Evolutionary conservation across 2,113 vertebrate species (phyloP).

Genomic region (Pungitius pungitius): DNA sequence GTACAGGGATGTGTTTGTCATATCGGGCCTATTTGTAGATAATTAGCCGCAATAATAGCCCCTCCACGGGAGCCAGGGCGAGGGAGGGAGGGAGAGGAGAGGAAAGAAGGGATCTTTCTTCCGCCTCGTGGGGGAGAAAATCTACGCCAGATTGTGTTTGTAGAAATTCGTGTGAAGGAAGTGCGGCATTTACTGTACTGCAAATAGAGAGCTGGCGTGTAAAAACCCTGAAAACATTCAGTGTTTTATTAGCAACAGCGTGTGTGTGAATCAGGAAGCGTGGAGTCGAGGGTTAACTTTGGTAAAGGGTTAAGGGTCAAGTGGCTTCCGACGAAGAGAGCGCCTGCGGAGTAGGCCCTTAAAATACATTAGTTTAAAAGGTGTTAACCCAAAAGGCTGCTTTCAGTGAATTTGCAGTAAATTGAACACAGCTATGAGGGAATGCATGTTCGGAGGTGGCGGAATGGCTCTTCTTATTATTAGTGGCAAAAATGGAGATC

Average conservation of each 20-base stretch:
- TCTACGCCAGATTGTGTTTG: constrained; percentile 57
- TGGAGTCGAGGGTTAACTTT: constrained; percentile 54
- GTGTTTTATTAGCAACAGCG: constrained; percentile 44
- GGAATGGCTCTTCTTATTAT: constrained; percentile 42
- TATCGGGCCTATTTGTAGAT: constrained; percentile 80
- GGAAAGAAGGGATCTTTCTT: constrained; percentile 65
- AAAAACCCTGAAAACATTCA: constrained; percentile 36
- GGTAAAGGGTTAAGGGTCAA: too few species aligned
- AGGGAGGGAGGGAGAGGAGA: constrained; percentile 61
- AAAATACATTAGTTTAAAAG: constrained; percentile 76
- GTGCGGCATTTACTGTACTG: constrained; percentile 37
- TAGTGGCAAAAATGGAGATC: constrained; percentile 47
- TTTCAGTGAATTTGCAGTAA: constrained; percentile 59
- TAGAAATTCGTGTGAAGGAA: constrained; percentile 51
- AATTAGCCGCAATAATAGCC: constrained; percentile 82
- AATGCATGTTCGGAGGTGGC: constrained; percentile 43
- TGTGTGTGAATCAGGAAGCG: constrained; percentile 53
- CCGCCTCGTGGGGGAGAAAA: constrained; percentile 72
- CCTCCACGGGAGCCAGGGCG: constrained; percentile 69
- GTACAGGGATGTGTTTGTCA: constrained; percentile 75
- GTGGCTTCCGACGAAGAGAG: constrained; percentile 62
- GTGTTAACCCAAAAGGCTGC: constrained; percentile 62
- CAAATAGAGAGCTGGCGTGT: constrained; percentile 58
- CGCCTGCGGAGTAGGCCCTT: constrained; percentile 66
- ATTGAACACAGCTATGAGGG: constrained; percentile 67